phyloP scores from a whole-genome alignment of 2,113 vertebrate species.

The Verasper variegatus region DNA sequence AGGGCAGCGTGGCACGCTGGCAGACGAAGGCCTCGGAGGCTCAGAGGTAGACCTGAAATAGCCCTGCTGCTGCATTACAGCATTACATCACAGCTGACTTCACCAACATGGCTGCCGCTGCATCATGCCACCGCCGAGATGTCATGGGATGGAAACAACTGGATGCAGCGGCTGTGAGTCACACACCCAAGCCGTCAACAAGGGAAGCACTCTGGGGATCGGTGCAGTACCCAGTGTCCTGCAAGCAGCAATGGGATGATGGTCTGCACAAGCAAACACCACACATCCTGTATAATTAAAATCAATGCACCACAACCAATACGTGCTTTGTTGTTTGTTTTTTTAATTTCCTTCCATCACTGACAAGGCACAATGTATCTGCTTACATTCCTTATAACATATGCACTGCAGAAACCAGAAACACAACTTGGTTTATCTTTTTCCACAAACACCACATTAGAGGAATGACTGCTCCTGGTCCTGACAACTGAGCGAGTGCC shows the following conservation, averaged over 20 bases:
- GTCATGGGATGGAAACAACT: slow-evolving; percentile 56
- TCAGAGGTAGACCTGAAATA: slow-evolving; percentile 77
- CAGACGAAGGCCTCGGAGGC: slow-evolving; percentile 59
- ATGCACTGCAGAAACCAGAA: slow-evolving; percentile 6
- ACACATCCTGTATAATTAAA: slow-evolving; percentile 34
- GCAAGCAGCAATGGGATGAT: no score
- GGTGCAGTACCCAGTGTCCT: not conserved
- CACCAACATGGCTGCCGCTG: slow-evolving; percentile 56
- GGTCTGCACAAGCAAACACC: not conserved
- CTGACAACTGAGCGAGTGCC: slow-evolving; percentile 34
- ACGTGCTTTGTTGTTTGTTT: slow-evolving; percentile 1
- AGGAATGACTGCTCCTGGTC: slow-evolving; percentile 3
- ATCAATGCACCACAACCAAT: slow-evolving; percentile 4
- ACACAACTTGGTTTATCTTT: not conserved
- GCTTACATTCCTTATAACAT: slow-evolving; percentile 19
- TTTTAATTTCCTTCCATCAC: not conserved
- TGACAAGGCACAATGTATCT: slow-evolving; percentile 8
- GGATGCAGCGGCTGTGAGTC: slow-evolving; percentile 37
- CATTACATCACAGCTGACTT: slow-evolving; percentile 77
- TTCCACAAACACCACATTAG: slow-evolving; percentile 27
- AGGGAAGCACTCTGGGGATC: slow-evolving; percentile 23
- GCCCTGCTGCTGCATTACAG: slow-evolving; percentile 61
- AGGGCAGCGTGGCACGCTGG: slow-evolving; percentile 59
- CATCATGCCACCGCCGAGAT: slow-evolving; percentile 50
- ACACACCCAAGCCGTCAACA: slow-evolving; percentile 22